A percentile compares a stretch with the other conserved stretches of the same genome.
Evolutionary conservation across 2,797 vertebrate genomes (phyloP).

Genomic region (Lepilemur septentrionalis): DNA sequence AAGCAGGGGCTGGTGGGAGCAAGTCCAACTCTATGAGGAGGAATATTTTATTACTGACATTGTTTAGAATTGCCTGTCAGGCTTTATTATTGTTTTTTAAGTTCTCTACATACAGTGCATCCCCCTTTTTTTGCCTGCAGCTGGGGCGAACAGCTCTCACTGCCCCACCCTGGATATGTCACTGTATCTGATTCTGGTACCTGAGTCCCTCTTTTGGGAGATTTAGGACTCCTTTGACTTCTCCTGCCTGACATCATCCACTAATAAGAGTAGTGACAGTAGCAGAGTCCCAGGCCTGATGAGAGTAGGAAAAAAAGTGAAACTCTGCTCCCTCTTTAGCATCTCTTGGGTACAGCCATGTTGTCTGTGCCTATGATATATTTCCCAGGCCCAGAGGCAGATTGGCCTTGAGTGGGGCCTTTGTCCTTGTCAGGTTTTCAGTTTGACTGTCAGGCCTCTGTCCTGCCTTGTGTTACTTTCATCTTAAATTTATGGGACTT

Average conservation of each 20-base stretch:
- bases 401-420: background rate
- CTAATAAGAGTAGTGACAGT: background rate
- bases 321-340: background rate
- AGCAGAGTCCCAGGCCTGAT: background rate
- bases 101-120: background rate
- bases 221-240: conserved; percentile 28
- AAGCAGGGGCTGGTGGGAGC: background rate
- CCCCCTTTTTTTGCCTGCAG: background rate
- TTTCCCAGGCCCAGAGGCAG: conserved; percentile 7
- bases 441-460: background rate
- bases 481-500: conserved; percentile 23
- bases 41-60: conserved; percentile 2
- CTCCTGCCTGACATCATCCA: background rate
- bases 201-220: background rate
- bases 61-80: background rate
- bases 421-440: conserved; percentile 7
- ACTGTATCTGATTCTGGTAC: background rate
- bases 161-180: background rate
- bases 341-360: background rate
- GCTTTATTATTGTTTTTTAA: background rate
- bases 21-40: background rate
- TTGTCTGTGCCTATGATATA: background rate
- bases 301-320: background rate
- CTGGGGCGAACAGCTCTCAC: background rate
- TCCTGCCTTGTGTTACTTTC: background rate